Evolutionary conservation across 2,888 invertebrate genomes (phyloP).

Genomic region (Agapostemon virescens): DNA sequence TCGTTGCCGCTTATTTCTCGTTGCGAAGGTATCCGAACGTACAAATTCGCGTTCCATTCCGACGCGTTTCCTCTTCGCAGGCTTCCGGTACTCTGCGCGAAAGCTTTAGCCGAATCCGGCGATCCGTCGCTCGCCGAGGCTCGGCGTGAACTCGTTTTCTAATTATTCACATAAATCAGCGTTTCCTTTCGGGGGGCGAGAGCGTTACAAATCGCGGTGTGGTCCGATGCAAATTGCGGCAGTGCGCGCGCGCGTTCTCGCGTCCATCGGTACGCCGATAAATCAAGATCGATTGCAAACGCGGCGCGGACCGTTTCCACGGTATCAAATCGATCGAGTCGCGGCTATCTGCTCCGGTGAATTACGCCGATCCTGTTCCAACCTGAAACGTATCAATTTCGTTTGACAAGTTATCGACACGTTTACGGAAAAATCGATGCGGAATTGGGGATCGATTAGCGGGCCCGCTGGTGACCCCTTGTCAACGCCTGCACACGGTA

Average conservation of each 20-base stretch:
- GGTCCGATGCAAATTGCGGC: constrained; percentile 50
- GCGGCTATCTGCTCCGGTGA: constrained; percentile 30
- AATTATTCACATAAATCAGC: constrained; percentile 51
- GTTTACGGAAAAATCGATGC: constrained; percentile 21
- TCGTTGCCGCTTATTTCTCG: neutral
- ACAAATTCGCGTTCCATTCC: constrained; percentile 5
- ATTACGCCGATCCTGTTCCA: constrained; percentile 32
- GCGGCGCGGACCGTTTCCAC: constrained; percentile 26
- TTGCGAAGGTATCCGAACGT: neutral
- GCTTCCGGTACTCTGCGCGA: neutral
- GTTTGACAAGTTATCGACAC: constrained; percentile 38
- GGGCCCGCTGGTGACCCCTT: neutral
- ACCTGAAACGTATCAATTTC: constrained; percentile 42
- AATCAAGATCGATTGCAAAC: constrained; percentile 53
- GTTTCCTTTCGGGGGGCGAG: constrained; percentile 9
- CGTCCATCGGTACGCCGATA: constrained; percentile 45
- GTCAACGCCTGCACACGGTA: neutral
- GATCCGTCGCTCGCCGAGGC: constrained; percentile 3
- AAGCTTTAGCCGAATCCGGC: neutral
- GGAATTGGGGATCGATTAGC: neutral
- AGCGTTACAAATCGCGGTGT: constrained; percentile 44
- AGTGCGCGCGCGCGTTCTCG: constrained; percentile 13
- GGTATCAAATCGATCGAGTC: constrained; percentile 49
- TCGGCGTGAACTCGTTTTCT: constrained; percentile 38
- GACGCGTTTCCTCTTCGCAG: neutral